Percentiles rank a stretch among this genome's conserved stretches.
phyloP scores from a whole-genome alignment of 1,140 invertebrate genomes.

The Vollenhovia emeryi region DNA sequence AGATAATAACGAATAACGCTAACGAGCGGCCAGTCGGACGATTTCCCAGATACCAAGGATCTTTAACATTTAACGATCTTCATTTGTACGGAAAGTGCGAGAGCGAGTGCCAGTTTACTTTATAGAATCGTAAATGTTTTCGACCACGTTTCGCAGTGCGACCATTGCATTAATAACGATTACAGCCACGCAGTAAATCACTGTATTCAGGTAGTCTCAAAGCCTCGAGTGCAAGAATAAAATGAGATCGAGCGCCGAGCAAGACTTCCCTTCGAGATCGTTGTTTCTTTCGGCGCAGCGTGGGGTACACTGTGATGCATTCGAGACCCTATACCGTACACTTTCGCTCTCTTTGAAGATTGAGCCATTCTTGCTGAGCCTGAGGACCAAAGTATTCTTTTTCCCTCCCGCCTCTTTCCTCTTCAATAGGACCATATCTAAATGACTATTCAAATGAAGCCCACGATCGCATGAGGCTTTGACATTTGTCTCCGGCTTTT shows the following conservation, averaged over 20 bases:
- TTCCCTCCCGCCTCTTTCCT: background rate
- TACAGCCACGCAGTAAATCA: constrained; percentile 29
- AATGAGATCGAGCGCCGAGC: constrained; percentile 14
- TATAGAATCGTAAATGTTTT: constrained; percentile 42
- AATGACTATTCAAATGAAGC: constrained; percentile 73
- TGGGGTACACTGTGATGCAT: constrained; percentile 54
- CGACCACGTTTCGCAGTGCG: constrained; percentile 11
- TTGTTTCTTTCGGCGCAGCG: constrained; percentile 52
- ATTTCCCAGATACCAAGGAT: constrained; percentile 3
- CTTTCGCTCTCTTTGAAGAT: constrained; percentile 66
- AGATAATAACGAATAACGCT: background rate
- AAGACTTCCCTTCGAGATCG: constrained; percentile 8
- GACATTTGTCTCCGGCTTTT: constrained; percentile 71
- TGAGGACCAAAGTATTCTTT: constrained; percentile 22
- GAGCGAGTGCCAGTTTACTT: background rate
- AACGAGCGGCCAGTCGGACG: background rate
- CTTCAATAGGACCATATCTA: constrained; percentile 40
- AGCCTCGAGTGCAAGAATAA: background rate
- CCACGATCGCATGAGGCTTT: constrained; percentile 44
- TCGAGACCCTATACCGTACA: constrained; percentile 42
- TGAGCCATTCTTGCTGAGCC: constrained; percentile 46
- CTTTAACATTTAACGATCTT: background rate
- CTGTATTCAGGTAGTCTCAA: constrained; percentile 29
- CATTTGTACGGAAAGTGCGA: background rate
- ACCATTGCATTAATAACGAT: constrained; percentile 32